These are phyloP conservation scores for Onychostoma macrolepis DNA, from an alignment of 2,113 vertebrate species.

Conservation along the genomic window DNA sequence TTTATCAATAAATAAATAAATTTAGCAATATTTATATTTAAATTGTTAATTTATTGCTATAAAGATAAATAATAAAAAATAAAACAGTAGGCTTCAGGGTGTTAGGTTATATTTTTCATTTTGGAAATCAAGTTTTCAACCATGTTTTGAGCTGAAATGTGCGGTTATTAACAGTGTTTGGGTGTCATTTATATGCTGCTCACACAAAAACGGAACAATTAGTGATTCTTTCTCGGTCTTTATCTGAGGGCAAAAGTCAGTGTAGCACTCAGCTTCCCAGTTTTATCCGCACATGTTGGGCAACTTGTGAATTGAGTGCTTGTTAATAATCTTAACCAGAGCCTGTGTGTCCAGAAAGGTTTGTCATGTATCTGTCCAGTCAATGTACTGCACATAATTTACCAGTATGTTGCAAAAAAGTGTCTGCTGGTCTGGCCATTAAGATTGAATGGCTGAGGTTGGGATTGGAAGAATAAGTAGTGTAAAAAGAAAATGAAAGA, in stretches of 20 bases:
- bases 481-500: conserved; percentile 9
- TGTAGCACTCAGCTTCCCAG: neutral
- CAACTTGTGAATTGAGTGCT: neutral
- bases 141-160: conserved; percentile 1
- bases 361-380: neutral
- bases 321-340: neutral
- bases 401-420: conserved; percentile 40
- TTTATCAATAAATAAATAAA: too few species aligned
- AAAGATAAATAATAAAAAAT: too few species aligned
- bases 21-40: too few species aligned
- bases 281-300: neutral
- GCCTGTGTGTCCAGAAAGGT: neutral
- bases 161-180: neutral
- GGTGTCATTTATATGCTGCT: neutral
- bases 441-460: neutral
- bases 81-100: too few species aligned
- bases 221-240: neutral
- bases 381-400: neutral
- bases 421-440: neutral
- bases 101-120: neutral
- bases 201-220: neutral
- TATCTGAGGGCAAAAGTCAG: conserved; percentile 32
- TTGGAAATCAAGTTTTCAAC: neutral
- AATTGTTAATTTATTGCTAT: too few species aligned
- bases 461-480: conserved; percentile 10